These are phyloP conservation scores for Drosophila mettleri DNA, from an alignment of 2,888 invertebrate species.

Conservation along the genomic window DNA sequence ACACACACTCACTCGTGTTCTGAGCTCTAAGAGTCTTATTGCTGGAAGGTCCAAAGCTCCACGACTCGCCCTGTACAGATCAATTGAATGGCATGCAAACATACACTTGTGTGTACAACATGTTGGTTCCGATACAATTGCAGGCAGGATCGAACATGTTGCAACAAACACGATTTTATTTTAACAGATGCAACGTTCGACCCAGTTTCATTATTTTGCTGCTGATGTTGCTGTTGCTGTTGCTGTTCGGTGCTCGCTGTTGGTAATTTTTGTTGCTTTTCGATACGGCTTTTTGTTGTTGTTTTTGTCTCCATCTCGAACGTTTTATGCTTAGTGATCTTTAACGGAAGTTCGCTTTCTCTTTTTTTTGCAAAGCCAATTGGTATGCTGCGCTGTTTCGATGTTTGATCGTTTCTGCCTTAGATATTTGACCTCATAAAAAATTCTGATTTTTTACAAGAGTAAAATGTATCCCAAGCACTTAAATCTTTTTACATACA, in stretches of 20 bases:
- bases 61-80: slow-evolving; percentile 22
- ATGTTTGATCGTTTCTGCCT: slow-evolving; percentile 34
- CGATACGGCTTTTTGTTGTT: slow-evolving; percentile 30
- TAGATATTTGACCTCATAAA: slow-evolving; percentile 32
- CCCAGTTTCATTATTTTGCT: slow-evolving; percentile 74
- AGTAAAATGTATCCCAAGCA: background rate
- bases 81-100: slow-evolving; percentile 7
- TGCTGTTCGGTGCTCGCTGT: slow-evolving; percentile 36
- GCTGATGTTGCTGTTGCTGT: slow-evolving; percentile 47
- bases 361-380: slow-evolving; percentile 75
- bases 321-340: slow-evolving; percentile 69
- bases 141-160: slow-evolving; percentile 36
- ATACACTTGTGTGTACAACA: slow-evolving; percentile 4
- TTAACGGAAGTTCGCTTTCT: slow-evolving; percentile 69
- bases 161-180: slow-evolving; percentile 23
- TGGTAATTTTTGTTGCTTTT: slow-evolving; percentile 39
- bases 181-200: slow-evolving; percentile 51
- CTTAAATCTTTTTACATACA: background rate
- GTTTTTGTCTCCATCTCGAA: slow-evolving; percentile 51
- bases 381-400: slow-evolving; percentile 67
- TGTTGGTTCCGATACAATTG: slow-evolving; percentile 21
- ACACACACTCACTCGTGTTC: slow-evolving; percentile 14
- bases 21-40: slow-evolving; percentile 19
- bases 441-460: slow-evolving; percentile 44
- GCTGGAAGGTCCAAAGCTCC: slow-evolving; percentile 22